Evolutionary conservation across 2,113 vertebrate species (phyloP), one percentile per base, ranked within the genome.

Genomic region (Microtus ochrogaster): DNA sequence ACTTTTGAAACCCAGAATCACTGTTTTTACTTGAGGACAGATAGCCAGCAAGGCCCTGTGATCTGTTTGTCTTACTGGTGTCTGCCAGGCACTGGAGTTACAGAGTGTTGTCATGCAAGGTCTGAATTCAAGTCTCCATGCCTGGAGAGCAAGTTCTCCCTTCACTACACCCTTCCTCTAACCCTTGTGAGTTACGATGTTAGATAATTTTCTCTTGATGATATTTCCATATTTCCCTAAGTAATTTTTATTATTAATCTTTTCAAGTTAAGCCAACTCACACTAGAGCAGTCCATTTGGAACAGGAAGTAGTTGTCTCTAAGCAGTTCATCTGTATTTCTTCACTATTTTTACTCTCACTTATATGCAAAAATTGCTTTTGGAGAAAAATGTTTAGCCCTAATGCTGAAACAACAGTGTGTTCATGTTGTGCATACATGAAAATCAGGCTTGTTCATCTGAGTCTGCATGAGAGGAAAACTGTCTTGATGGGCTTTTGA

Each of bases 181-280:
- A 30, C 21, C 19, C 19, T 30, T 26, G 77, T 81, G 82, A 91
- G 89, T 92, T 52, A 74, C 49, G 65, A 70, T 78, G 28, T 74
- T 55, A 92, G 72, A 70, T 52, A 73, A 49, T 82, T 91, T 92
- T 85, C 58, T 85, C 39, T 61, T n/a, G 22, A 74, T 79, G 65
- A 11, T 33, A 87, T 95, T 87, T 78, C 36, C 63, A 41, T 90
- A 39, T 92, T 90, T 93, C 61, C 36, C 36, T 44, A 21, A 74
- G 85, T 68, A 47, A 70, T 55, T 52, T 82, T 95, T 85, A 70
- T 78, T 70, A 86, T 83, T 84, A 68, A 36, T 68, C n/a, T 63
- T 94, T 70, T 41, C 44, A 33, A 77, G 92, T 81, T 92, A 89
- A 82, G 52, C 81, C 61, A 94, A 89, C 36, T 91, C 47, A 41